A percentile compares a stretch with the other conserved stretches of the same genome.
Evolutionary conservation across 1,140 invertebrate species (phyloP).

Genomic region (Drosophila bipectinata): DNA sequence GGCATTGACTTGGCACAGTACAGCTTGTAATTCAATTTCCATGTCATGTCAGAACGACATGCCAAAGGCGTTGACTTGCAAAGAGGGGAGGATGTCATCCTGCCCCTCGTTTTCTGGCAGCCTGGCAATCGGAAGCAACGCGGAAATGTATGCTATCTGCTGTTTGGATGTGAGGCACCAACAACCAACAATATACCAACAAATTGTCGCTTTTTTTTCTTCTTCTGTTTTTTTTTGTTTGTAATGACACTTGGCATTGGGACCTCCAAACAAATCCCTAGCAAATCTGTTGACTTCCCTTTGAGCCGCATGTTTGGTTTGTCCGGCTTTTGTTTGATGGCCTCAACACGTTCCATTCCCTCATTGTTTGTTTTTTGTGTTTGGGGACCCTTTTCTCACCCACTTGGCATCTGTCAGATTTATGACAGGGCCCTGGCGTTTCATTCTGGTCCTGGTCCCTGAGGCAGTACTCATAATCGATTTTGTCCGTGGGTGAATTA

Average conservation of each 20-base stretch:
- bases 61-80: conserved; percentile 15
- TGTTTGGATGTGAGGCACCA: conserved; percentile 1
- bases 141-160: conserved; percentile 46
- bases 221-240: conserved; percentile 9
- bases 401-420: conserved; percentile 71
- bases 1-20: conserved; percentile 53
- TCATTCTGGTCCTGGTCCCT: too few species aligned
- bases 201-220: conserved; percentile 37
- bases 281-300: conserved; percentile 29
- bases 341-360: conserved; percentile 62
- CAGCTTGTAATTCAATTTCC: conserved; percentile 65
- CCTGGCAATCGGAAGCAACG: conserved; percentile 34
- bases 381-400: conserved; percentile 30
- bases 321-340: conserved; percentile 46
- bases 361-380: conserved; percentile 19
- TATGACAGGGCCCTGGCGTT: conserved; percentile 58
- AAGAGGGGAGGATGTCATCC: neutral
- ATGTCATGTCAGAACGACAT: conserved; percentile 16
- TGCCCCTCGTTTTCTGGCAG: neutral
- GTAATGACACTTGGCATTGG: conserved; percentile 25
- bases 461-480: conserved; percentile 36
- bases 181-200: conserved; percentile 18
- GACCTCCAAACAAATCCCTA: conserved; percentile 41
- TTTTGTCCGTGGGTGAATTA: conserved; percentile 32
- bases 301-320: conserved; percentile 14